phyloP scores from a whole-genome alignment of 2,797 vertebrate species.

The Ptychadena robeensis region DNA sequence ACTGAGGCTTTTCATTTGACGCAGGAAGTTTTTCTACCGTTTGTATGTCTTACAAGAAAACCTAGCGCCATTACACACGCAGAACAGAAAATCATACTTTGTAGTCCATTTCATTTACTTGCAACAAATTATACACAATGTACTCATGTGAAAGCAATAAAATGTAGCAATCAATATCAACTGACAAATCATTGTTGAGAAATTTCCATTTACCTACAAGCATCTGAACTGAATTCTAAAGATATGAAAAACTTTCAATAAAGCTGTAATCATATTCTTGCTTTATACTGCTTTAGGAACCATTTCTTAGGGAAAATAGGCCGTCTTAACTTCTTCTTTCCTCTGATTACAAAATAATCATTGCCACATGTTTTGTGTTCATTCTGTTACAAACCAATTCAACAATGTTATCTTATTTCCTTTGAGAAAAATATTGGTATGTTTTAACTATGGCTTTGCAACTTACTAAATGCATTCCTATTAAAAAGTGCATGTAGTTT shows the following conservation, averaged over 20 bases:
- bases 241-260: constrained; percentile 65
- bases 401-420: constrained; percentile 77
- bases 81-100: constrained; percentile 17
- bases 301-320: constrained; percentile 77
- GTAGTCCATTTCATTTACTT: constrained; percentile 19
- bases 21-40: constrained; percentile 21
- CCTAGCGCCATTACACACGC: constrained; percentile 6
- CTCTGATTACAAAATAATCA: constrained; percentile 71
- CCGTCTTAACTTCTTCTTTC: constrained; percentile 73
- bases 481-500: constrained; percentile 62
- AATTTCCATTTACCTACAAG: constrained; percentile 29
- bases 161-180: constrained; percentile 38
- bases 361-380: constrained; percentile 75
- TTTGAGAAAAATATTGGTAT: constrained; percentile 75
- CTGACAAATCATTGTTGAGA: constrained; percentile 40
- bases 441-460: constrained; percentile 65
- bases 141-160: constrained; percentile 43
- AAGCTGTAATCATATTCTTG: constrained; percentile 70
- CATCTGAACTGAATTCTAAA: constrained; percentile 43
- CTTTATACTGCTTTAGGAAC: constrained; percentile 74
- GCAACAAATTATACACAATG: constrained; percentile 10
- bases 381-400: constrained; percentile 71
- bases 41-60: constrained; percentile 9
- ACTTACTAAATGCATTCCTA: constrained; percentile 62
- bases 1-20: neutral